Evolutionary conservation across 1,140 invertebrate species (phyloP), one percentile per base, ranked within the genome.

Genomic region (Ctenoplectra terminalis): DNA sequence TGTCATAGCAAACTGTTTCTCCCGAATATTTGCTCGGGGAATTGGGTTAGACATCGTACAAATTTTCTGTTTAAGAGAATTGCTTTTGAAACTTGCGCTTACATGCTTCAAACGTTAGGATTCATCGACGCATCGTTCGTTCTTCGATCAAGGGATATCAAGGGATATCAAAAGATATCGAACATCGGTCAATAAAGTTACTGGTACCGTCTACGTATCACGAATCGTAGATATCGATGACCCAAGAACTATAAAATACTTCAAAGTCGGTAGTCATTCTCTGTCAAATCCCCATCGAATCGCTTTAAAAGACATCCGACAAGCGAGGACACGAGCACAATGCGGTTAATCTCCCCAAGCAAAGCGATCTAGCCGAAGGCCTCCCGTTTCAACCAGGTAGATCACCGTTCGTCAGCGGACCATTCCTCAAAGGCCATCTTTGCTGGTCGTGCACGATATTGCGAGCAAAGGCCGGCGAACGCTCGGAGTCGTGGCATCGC

Each of bases 381-480:
- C 34, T 69, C 34, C 37, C 17, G 43, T 63, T 86, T 70, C 26
- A 46, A 15, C 61, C 72, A 80, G 71, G 76, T 86, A 78, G 56
- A 86, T 86, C 74, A 70, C 56, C 37, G 52, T n/a, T 75, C 26
- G 37, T 54, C 50, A n/a, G 29, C 74, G 70, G 48, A 54, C 79
- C 78, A 82, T 81, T 87, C 34, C 77, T 80, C 82, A 80, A 81
- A 67, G 58, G 73, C 76, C 76, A 90, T 84, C 74, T 81, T 37
- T 5, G 34, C 40, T n/a, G 50, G 75, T 79, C 61, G 73, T 64
- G 71, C 75, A 82, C 78, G 64, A 86, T 87, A 86, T 83, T 79
- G 74, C 50, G 48, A 67, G 34, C 52, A 76, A 76, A 66, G 73
- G 79, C 72, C 54, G 29, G 34, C 20, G 52, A 67, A 56, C 52